These are phyloP conservation scores for Molothrus aeneus DNA, from an alignment of 2,797 vertebrate genomes.

Conservation along the genomic window DNA sequence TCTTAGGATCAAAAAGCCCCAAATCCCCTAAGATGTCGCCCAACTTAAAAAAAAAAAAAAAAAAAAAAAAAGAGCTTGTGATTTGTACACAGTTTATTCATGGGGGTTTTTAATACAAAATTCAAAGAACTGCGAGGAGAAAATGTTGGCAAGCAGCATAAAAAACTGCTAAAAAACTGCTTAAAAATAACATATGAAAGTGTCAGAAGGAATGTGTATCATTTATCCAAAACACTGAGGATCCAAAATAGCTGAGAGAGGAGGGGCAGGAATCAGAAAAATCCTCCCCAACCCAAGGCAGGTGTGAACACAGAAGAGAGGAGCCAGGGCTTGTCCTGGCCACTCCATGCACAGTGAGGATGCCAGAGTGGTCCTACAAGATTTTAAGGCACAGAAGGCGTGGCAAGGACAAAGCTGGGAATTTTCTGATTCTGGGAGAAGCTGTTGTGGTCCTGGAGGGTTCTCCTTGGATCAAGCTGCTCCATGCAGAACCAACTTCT, in stretches of 20 bases:
- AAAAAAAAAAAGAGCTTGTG: not conserved
- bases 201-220: conserved; percentile 12
- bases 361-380: not conserved
- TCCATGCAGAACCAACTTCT: fast-evolving
- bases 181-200: conserved; percentile 44
- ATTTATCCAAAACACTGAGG: not conserved
- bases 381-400: not conserved
- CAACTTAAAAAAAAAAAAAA: not conserved
- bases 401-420: not conserved
- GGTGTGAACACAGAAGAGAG: not conserved
- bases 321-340: not conserved
- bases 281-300: not conserved
- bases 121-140: conserved; percentile 11
- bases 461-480: not conserved
- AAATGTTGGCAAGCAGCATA: conserved; percentile 32
- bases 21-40: not conserved
- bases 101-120: not conserved
- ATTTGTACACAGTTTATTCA: conserved; percentile 2
- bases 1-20: not conserved
- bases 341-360: not conserved
- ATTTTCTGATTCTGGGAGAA: not conserved
- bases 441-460: not conserved
- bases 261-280: not conserved
- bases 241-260: not conserved
- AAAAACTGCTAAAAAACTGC: conserved; percentile 18